Evolutionary conservation across 2,888 invertebrate genomes (phyloP), one percentile per base, ranked within the genome.

Genomic region (Microchrysa polita): DNA sequence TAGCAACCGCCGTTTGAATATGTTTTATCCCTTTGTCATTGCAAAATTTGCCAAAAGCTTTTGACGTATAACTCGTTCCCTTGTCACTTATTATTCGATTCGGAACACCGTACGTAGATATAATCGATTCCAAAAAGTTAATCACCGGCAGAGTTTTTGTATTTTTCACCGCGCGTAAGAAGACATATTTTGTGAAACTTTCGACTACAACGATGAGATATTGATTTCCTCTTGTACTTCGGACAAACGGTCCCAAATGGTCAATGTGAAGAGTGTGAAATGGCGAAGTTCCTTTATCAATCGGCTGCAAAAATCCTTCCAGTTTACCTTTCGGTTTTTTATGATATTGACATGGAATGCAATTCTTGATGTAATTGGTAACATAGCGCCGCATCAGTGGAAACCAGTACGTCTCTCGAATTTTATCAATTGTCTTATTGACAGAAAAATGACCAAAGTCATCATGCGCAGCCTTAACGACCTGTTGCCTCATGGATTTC

Each of bases 191-290:
- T 0, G 81, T 83, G 55, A 84, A 83, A 0, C 78, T 81, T 67
- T 84, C 83, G 0, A 85, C n/a, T n/a, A n/a, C n/a, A n/a, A n/a
- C n/a, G n/a, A n/a, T n/a, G n/a, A n/a, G n/a, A n/a, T n/a, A n/a
- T n/a, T n/a, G n/a, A n/a, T n/a, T n/a, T n/a, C n/a, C n/a, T n/a
- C n/a, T n/a, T n/a, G n/a, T n/a, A n/a, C 79, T 81, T n/a, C 77
- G 79, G 7, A 79, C 78, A 74, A 84, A 85, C 4, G 83, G 84
- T 1, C 84, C 83, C 2, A 85, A 72, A 75, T 85, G 84, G 76
- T 86, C 85, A 0, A 85, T 67, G n/a, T n/a, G n/a, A n/a, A n/a
- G n/a, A n/a, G n/a, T n/a, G n/a, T n/a, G n/a, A n/a, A n/a, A n/a
- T n/a, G n/a, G n/a, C n/a, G n/a, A n/a, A n/a, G n/a, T n/a, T n/a